Evolutionary conservation across 2,797 vertebrate genomes (phyloP), one percentile per base, ranked within the genome.

Genomic region (Brachyalestes nurse): DNA sequence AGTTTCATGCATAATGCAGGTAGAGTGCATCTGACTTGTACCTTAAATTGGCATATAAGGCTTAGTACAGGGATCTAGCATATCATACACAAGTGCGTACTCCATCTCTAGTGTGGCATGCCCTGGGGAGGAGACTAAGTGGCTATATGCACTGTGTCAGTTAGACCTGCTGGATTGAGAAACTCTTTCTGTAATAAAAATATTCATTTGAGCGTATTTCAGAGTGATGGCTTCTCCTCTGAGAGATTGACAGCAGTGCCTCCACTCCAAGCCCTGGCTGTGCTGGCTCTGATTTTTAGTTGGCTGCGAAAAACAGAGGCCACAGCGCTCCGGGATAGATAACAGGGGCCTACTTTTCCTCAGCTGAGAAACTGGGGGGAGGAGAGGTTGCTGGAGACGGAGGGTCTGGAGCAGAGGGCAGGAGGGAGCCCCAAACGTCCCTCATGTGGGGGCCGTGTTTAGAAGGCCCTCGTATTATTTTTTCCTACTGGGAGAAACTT

Each of bases 401-500:
- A 60, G 70, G 77, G 79, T 73, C 81, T 80, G 61, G 62, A 75
- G 62, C 67, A 28, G 47, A 64, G 66, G 55, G 57, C 70, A 45
- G 23, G 62, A 73, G 61, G 80, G 77, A 80, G 82, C 77, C 71
- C 80, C 55, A 65, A 75, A 86, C 42, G 51, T 72, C 75, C 74
- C 85, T 85, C 71, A 78, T 74, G 62, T 49, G 72, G 81, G 80
- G 73, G 47, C 60, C 14, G 49, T 73, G 83, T 87, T 86, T 87
- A 84, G 84, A 87, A 81, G 77, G 65, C 55, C 72, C 65, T 53
- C 21, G 57, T 88, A 75, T 88, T 82, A 78, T 88, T 87, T 85
- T 89, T 88, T 86, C 85, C 87, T 84, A 81, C 77, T 64, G 77
- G 82, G 60, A 75, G 40, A 17, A 78, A 83, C 82, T 85, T 88